Base-by-base conservation (phyloP, 2,888 invertebrate genomes). In the Cremastobaeus sp. region DNA sequence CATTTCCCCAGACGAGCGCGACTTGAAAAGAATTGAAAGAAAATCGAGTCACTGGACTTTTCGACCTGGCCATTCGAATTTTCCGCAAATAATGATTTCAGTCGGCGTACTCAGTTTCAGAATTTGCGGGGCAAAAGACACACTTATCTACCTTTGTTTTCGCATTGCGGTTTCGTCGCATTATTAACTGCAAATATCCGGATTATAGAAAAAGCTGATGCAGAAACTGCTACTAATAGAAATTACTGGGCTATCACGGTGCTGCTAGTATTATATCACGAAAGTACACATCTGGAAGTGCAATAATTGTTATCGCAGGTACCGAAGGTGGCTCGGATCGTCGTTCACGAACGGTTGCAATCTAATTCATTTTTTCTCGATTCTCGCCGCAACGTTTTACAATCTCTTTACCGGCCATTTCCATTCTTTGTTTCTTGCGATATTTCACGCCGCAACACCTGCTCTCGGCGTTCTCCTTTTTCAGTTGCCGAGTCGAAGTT, bases 11-110 rank as follows among this genome's bases (percentile, higher is more conserved):
- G 71, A 71, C 65, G 54, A 52, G 57, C 18, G 34, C 25, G 45
- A 39, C 54, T 71, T 64, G n/a, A n/a, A n/a, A n/a, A n/a, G n/a
- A n/a, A 64, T 71, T 71, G 71, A 57, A 71, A 71, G 48, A 54
- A 71, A 64, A 64, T 71, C 57, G 41, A 62, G 70, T 62, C 55
- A 14, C 21, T 28, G 54, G 60, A 62, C 48, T 39, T 41, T 68
- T 43, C 48, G 34, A 55, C 32, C 37, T 14, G 6, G 21, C 21
- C 43, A 35, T 55, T 57, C 35, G 57, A 50, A 48, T 68, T 48
- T 48, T 48, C 50, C 18, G 48, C 30, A 66, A 55, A 60, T 50
- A 62, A 62, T 62, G 20, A 62, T 62, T 62, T 48, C 41, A 48
- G 4, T 25, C 34, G n/a, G 5, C n/a, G 11, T n/a, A 3, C n/a